These are phyloP conservation scores for Tortrix viridana DNA, from an alignment of 2,888 invertebrate genomes.

Conservation along the genomic window DNA sequence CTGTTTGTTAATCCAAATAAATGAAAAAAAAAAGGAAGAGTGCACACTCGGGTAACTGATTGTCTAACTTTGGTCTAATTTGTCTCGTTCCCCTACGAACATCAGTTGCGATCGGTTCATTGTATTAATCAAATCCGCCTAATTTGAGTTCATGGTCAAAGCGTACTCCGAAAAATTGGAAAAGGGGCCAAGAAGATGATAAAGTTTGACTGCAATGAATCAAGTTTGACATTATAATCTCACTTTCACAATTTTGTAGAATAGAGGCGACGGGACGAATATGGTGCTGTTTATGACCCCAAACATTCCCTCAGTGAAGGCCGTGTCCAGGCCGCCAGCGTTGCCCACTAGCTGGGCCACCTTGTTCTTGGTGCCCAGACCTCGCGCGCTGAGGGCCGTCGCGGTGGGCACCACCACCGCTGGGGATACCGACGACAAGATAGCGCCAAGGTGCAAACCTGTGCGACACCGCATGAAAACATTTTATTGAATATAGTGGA, in stretches of 20 bases:
- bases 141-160: no score
- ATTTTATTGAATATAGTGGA: no score
- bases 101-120: no score
- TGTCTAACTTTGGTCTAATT: no score
- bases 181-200: no score
- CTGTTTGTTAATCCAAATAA: no score
- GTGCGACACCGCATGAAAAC: conserved; percentile 6
- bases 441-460: conserved; percentile 91
- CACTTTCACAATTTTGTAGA: conserved; percentile 80
- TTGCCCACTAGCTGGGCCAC: conserved; percentile 97
- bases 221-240: conserved; percentile 9
- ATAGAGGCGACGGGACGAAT: conserved; percentile 89
- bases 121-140: no score
- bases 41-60: no score
- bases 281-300: conserved; percentile 95
- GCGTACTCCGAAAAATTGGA: no score
- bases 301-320: conserved; percentile 96
- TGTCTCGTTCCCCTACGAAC: no score
- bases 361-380: conserved; percentile 95
- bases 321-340: conserved; percentile 97
- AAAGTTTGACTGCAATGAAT: no score
- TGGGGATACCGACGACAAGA: conserved; percentile 96
- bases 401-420: conserved; percentile 97
- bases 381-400: conserved; percentile 89
- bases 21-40: no score